A percentile compares a stretch with the other conserved stretches of the same genome.
Evolutionary conservation across 2,888 invertebrate genomes (phyloP).

Genomic region (Stenoptilia bipunctidactyla): DNA sequence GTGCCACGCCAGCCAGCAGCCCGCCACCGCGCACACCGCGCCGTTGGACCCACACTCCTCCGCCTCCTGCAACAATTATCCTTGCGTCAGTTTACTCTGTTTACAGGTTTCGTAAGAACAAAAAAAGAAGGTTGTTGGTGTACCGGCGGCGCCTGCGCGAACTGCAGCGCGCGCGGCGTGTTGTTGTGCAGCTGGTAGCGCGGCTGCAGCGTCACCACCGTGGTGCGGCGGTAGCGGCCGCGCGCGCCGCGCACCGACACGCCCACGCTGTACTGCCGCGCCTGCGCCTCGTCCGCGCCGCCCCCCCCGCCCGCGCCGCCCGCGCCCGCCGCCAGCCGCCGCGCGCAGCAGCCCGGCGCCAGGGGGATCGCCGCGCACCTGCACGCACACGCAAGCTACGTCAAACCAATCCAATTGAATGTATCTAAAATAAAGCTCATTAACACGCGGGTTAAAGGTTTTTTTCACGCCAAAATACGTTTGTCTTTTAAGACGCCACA

Average conservation of each 20-base stretch:
- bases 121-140: too few species aligned
- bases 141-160: constrained; percentile 75
- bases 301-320: constrained; percentile 53
- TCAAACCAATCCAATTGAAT: too few species aligned
- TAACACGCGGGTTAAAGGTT: too few species aligned
- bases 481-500: too few species aligned
- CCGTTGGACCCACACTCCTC: background rate
- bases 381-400: too few species aligned
- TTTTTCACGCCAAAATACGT: too few species aligned
- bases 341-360: constrained; percentile 41
- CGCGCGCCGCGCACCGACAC: constrained; percentile 90
- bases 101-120: too few species aligned
- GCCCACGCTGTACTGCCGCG: constrained; percentile 78
- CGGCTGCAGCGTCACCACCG: constrained; percentile 93
- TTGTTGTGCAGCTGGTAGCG: constrained; percentile 94
- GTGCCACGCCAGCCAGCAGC: constrained; percentile 94
- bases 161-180: constrained; percentile 81
- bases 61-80: background rate
- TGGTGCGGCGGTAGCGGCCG: constrained; percentile 90
- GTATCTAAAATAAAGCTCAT: too few species aligned
- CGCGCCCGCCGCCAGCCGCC: constrained; percentile 64
- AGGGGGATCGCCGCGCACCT: background rate
- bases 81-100: too few species aligned
- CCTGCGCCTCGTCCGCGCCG: constrained; percentile 72
- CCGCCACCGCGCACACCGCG: constrained; percentile 88